A percentile compares a stretch with the other conserved stretches of the same genome.
Evolutionary conservation across 2,888 invertebrate species (phyloP).

Genomic region (Drosophila anceps): DNA sequence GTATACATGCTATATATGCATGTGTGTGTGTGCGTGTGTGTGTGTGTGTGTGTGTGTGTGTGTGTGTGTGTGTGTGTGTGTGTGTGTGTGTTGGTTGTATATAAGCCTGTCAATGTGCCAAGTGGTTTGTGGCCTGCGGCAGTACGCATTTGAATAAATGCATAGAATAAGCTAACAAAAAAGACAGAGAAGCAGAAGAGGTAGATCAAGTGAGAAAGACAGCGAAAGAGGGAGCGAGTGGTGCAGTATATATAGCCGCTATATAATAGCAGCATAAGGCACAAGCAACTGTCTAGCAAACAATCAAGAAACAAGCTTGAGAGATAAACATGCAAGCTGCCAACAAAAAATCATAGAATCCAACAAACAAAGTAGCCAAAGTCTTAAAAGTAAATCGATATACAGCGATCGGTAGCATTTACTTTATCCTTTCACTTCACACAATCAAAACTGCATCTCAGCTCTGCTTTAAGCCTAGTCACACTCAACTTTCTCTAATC

Average conservation of each 20-base stretch:
- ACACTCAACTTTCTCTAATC: too few relatives aligned
- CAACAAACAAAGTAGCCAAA: too few relatives aligned
- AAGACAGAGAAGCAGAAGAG: conserved; percentile 1
- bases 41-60: neutral
- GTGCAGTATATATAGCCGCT: neutral
- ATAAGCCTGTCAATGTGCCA: conserved; percentile 51
- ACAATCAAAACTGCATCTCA: neutral
- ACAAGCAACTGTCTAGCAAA: neutral
- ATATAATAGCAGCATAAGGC: neutral
- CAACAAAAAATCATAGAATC: neutral
- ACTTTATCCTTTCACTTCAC: neutral
- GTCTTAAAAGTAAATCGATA: neutral
- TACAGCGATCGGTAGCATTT: neutral
- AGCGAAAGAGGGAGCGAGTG: neutral
- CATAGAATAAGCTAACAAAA: conserved; percentile 25
- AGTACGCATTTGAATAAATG: conserved; percentile 51
- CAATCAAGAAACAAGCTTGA: neutral
- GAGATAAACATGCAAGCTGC: neutral
- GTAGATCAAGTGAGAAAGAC: neutral
- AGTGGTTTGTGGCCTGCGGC: conserved; percentile 41
- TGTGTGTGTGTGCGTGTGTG: neutral
- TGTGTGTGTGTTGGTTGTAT: conserved; percentile 17
- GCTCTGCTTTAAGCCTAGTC: neutral
- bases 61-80: neutral
- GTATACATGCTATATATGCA: neutral